These are phyloP conservation scores for Buceros bicornis DNA, from an alignment of 2,797 vertebrate genomes.

Conservation along the genomic window DNA sequence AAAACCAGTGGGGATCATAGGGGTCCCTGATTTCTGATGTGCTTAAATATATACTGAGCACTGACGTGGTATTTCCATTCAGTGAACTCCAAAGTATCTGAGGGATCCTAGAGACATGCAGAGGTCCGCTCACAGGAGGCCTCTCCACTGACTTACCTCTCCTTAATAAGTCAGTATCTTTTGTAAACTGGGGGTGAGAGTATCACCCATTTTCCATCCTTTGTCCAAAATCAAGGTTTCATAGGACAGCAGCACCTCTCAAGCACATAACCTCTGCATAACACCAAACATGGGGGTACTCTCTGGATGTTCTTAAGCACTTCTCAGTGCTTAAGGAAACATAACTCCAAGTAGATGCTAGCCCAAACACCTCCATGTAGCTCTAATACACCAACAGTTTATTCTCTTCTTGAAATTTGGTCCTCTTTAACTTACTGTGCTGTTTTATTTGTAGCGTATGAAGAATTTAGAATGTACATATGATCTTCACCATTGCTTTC, in stretches of 20 bases:
- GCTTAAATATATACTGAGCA: not conserved
- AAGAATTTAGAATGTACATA: not conserved
- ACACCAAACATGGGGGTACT: not conserved
- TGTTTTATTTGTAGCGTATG: not conserved
- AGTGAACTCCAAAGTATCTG: not conserved
- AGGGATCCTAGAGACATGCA: not conserved
- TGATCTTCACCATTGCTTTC: not conserved
- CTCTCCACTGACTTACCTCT: not conserved
- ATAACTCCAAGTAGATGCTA: not conserved
- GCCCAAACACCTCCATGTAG: not conserved
- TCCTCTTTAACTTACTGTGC: not conserved
- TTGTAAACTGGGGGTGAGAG: not conserved
- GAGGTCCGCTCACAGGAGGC: not conserved
- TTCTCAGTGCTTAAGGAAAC: not conserved
- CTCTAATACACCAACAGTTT: not conserved
- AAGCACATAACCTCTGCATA: not conserved
- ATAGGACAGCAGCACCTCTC: not conserved
- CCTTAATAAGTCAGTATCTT: not conserved
- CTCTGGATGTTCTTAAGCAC: not conserved
- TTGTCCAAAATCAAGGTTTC: not conserved
- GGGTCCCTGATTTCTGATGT: not conserved
- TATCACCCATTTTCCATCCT: not conserved
- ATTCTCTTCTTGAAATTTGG: not conserved
- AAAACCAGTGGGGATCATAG: not conserved
- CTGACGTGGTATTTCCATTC: not conserved